Evolutionary conservation across 2,888 invertebrate species (phyloP), one percentile per base, ranked within the genome.

Genomic region (Meteorus colon): DNA sequence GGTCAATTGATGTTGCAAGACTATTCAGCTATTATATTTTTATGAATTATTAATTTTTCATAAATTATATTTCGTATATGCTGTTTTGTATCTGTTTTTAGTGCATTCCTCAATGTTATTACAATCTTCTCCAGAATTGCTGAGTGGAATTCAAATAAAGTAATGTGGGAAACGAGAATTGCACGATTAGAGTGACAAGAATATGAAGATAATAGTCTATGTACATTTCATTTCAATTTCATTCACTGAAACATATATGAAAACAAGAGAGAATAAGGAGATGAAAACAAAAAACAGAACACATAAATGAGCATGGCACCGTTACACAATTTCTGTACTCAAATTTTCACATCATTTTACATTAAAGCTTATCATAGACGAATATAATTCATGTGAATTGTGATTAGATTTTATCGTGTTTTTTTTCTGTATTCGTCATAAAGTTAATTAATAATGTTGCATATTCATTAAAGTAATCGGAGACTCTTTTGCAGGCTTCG

Each of bases 401-500:
- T 72, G 29, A 72, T 41, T 72, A 45, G 45, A 75, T 70, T 75
- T 75, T 31, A 14, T 48, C n/a, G 48, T 55, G 5, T 55, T 19
- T 55, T 10, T 19, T 14, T 14, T 4, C 55, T n/a, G 19, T 59
- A 19, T 71, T 55, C 45, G 48, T 68, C 65, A 65, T 72, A 29
- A 48, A 27, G 6, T 24, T 29, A 62, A 29, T 31, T 27, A 62
- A 29, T 4, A 62, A 62, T 27, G 16, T 16, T 34, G 4, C 8
- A 24, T 19, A 37, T 37, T 65, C 65, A 65, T 63, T 29, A 31
- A 31, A 63, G 63, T 72, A 72, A 72, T 62, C 48, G 45, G 72
- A 70, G 62, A 51, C 31, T 31, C n/a, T 77, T 69, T 77, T 81
- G 34, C 78, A 88, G 88, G 82, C 84, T 88, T 77, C 87, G 85